Percentiles rank a stretch among this genome's conserved stretches.
These are phyloP conservation scores for Betta splendens DNA, from an alignment of 2,797 vertebrate species.

Conservation along the genomic window DNA sequence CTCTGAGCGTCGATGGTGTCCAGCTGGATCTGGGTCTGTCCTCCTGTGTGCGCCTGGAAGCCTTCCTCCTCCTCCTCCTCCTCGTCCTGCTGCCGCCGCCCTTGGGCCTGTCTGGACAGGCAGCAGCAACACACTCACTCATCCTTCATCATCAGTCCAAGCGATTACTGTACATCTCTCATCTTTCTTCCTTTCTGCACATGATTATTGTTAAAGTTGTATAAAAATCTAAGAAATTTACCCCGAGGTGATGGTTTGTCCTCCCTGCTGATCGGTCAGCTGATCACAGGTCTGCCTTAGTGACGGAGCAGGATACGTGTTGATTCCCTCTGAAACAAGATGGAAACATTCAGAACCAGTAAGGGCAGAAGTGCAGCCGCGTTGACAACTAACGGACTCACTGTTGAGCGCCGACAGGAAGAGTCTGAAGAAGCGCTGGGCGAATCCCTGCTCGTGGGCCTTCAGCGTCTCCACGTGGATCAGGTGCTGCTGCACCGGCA, in stretches of 20 bases:
- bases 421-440: constrained; percentile 78
- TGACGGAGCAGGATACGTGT: constrained; percentile 77
- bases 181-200: too few relatives aligned
- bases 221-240: too few relatives aligned
- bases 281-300: constrained; percentile 73
- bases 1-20: constrained; percentile 21
- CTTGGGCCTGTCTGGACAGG: constrained; percentile 44
- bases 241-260: not conserved
- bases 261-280: constrained; percentile 15
- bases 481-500: constrained; percentile 83
- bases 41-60: constrained; percentile 47
- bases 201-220: too few relatives aligned
- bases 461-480: constrained; percentile 72
- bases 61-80: constrained; percentile 14
- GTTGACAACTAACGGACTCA: too few relatives aligned
- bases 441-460: constrained; percentile 73
- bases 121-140: not conserved
- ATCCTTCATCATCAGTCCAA: too few relatives aligned
- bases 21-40: constrained; percentile 37
- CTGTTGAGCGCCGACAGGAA: constrained; percentile 85
- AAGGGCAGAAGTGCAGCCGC: too few relatives aligned
- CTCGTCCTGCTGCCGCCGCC: constrained; percentile 16
- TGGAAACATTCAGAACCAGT: constrained; percentile 3
- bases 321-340: constrained; percentile 76
- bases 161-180: too few relatives aligned